Base-by-base conservation (phyloP, 2,888 invertebrate genomes). In the Zeuzera pyrina region DNA sequence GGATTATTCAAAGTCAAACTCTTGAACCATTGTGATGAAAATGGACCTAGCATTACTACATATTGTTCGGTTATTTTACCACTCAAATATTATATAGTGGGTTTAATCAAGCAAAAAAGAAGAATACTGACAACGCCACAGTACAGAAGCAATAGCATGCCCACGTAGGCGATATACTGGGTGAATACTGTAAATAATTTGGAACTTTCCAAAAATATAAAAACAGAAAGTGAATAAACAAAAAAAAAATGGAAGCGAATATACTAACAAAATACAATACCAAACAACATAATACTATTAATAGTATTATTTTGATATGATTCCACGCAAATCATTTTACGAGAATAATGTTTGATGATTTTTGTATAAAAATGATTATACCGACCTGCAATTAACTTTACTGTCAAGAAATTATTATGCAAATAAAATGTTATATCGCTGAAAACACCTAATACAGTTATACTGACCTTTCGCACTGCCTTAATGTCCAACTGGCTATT, bases 401-500 rank as follows among this genome's bases (percentile, higher is more conserved):
- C n/a, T n/a, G n/a, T n/a, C n/a, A n/a, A n/a, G n/a, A n/a, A n/a
- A n/a, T n/a, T n/a, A 12, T 26, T 13, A 6, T 26, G 8, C 3
- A 3, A 10, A 12, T 7, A 12, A 12, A 12, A 6, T 1, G 8
- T 8, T 5, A 12, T 26, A 12, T 11, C 10, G 12, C 10, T 3
- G 10, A 26, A 26, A 19, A 19, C 19, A 19, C 19, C 5, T 19
- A 8, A 19, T 19, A 19, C 5, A 6, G 45, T 35, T 36, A 43
- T 66, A 76, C 86, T 86, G 86, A 98, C 97, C 98, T 93, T 87
- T 99, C 99, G 76, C 99, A 99, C 58, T 98, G 96, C 49, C 99
- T 89, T 52, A 99, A 86, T 42, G 97, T 97, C 99, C 99, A 99
- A 64, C 97, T 97, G 47, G 98, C 98, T 59, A 99, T 97, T 74